Base-by-base conservation (phyloP, 1,140 invertebrate genomes). In the Neoseiulus cucumeris region DNA sequence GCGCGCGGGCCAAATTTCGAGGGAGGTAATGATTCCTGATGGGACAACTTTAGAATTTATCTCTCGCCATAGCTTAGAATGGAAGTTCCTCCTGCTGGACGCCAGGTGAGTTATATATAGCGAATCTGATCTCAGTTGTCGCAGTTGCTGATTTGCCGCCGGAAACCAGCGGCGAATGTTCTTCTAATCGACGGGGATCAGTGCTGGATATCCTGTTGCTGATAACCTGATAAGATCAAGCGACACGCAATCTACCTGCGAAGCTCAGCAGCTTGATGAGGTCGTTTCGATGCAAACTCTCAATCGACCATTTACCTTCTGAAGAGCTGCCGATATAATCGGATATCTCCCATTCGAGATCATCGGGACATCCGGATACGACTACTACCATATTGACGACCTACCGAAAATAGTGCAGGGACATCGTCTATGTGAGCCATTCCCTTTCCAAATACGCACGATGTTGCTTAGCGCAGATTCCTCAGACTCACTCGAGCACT, bases 351-450 rank as follows among this genome's bases (percentile, higher is more conserved):
- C 90, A 0, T 93, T 96, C 75, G 91, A 95, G 78, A 87, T 96
- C 18, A 76, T 95, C 0, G 91, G 91, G 47, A 96, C 91, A 6
- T 95, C 91, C 0, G 90, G 90, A 0, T 94, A 94, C 74, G 91
- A 94, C 74, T 94, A 94, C 74, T 94, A 92, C 73, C 91, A 96
- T 73, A 84, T 91, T 45, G 91, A 96, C 73, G 91, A 96, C 74
- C 76, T 96, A 45, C 89, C 92, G 45, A 85, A 86, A 74, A 85
- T 96, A 7, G 82, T 89, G 7, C 81, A 78, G 1, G 91, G 88
- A 71, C 91, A 96, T 75, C 86, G 91, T 77, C 83, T 85, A 44
- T 77, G 87, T 89, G 78, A 83, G 84, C 83, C 64, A 1, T 17
- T 14, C n/a, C n/a, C n/a, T n/a, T n/a, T n/a, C n/a, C n/a, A n/a